phyloP scores from a whole-genome alignment of 2,113 vertebrate genomes.

The Poicephalus meyeri region DNA sequence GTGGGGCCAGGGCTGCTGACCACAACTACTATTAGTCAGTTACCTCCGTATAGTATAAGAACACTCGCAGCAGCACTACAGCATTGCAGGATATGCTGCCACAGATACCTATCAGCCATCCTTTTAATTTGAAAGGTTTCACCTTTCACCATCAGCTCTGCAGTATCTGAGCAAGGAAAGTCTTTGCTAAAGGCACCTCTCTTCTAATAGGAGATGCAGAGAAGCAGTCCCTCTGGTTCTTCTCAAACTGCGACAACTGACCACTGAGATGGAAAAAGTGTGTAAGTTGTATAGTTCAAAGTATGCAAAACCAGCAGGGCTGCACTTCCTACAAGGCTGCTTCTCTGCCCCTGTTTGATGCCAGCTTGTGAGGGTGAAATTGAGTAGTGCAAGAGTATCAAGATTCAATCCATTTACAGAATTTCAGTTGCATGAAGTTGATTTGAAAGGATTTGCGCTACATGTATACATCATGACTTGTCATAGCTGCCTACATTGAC shows the following conservation, averaged over 20 bases:
- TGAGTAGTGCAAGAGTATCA: background rate
- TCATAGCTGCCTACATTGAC: background rate
- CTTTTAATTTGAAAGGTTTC: background rate
- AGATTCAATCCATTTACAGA: background rate
- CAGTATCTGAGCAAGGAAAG: background rate
- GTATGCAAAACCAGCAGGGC: constrained; percentile 31
- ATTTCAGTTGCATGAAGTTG: background rate
- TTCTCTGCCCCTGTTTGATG: background rate
- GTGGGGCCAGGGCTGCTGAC: background rate
- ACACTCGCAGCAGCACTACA: background rate
- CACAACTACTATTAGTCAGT: background rate
- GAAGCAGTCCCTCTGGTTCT: background rate
- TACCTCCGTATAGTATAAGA: background rate
- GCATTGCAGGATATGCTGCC: background rate
- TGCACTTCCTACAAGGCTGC: background rate
- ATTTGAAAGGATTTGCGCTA: background rate
- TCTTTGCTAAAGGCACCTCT: background rate
- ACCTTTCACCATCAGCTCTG: background rate
- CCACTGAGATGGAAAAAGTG: constrained; percentile 39
- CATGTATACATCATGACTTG: background rate
- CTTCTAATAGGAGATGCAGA: background rate
- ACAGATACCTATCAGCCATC: background rate
- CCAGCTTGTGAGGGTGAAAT: background rate
- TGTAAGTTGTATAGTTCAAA: background rate
- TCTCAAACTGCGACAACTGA: constrained; percentile 21